Evolutionary conservation across 1,140 invertebrate genomes (phyloP), one percentile per base, ranked within the genome.

Genomic region (Calycopis cecrops): DNA sequence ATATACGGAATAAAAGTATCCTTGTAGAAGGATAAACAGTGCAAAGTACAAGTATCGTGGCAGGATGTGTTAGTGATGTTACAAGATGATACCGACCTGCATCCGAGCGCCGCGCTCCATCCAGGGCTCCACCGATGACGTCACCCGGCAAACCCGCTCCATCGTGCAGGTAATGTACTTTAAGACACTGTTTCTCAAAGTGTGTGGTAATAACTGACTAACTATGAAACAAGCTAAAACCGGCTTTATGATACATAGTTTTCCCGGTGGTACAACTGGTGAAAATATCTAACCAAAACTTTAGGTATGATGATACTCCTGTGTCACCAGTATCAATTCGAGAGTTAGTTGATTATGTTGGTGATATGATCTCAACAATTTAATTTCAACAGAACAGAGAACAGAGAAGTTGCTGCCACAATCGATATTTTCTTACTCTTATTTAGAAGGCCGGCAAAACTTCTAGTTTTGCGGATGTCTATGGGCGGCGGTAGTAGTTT

Each of bases 101-200:
- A 89, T 89, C 59, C 76, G 87, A 66, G 87, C 83, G 7, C 90
- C 88, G 34, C 78, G 85, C 47, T 89, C 86, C 56, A 83, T 86
- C 62, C 88, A 90, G 67, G 89, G 89, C 33, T 90, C 90, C 40
- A 89, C 87, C 9, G 90, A 90, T 72, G 90, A 91, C 69, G 88
- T 91, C 74, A 88, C 87, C 37, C 84, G 88, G 57, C 89, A 91
- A 65, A 90, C 89, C 9, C 84, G 89, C 11, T 90, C 90, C 33
- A 91, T 91, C 62, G 85, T 90, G 35, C 90, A 90, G 88, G 90
- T 91, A 79, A 85, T 56, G 37, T 48, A 37, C n/a, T n/a, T n/a
- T n/a, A n/a, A n/a, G n/a, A 28, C 6, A 28, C 2, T 28, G 21
- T 28, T 28, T 35, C n/a, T 21, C 48, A 49, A 12, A 44, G 14